A percentile compares a stretch with the other conserved stretches of the same genome.
These are phyloP conservation scores for Mesochorus sp. DNA, from an alignment of 2,888 invertebrate genomes.

Conservation along the genomic window DNA sequence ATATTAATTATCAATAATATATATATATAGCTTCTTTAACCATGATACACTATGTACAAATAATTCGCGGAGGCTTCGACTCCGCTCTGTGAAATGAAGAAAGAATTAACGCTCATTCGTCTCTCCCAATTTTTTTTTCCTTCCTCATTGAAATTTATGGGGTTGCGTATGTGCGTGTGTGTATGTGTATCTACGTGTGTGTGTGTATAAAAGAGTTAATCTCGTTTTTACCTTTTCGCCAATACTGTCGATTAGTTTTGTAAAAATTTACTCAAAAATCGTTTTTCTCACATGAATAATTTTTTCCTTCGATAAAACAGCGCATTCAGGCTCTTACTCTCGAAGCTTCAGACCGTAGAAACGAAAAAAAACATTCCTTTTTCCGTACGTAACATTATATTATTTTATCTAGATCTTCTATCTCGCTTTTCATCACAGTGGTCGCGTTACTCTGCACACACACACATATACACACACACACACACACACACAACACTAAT, in stretches of 20 bases:
- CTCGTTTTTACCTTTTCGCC: not conserved
- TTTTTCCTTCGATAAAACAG: too few relatives aligned
- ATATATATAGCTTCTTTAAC: slow-evolving; percentile 70
- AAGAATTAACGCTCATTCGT: slow-evolving; percentile 33
- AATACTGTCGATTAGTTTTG: not conserved
- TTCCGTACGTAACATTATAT: not conserved
- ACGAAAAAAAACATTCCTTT: not conserved
- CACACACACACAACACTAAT: slow-evolving; percentile 36
- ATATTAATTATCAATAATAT: slow-evolving; percentile 74
- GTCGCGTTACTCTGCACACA: slow-evolving; percentile 39
- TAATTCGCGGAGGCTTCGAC: slow-evolving; percentile 71
- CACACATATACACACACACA: too few relatives aligned
- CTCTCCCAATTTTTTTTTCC: slow-evolving; percentile 9
- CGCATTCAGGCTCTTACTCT: too few relatives aligned
- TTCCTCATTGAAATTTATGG: slow-evolving; percentile 32
- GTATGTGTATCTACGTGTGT: not conserved
- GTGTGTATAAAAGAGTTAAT: not conserved
- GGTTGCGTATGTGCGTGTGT: slow-evolving; percentile 30
- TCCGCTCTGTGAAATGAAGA: slow-evolving; percentile 67
- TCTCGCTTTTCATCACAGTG: slow-evolving; percentile 34
- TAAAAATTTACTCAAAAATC: not conserved
- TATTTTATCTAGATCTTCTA: not conserved
- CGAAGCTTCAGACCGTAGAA: too few relatives aligned
- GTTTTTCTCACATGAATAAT: too few relatives aligned
- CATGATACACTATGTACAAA: slow-evolving; percentile 80